Base-by-base conservation (phyloP, 1,140 invertebrate genomes). In the Hyposmocoma kahamanoa region DNA sequence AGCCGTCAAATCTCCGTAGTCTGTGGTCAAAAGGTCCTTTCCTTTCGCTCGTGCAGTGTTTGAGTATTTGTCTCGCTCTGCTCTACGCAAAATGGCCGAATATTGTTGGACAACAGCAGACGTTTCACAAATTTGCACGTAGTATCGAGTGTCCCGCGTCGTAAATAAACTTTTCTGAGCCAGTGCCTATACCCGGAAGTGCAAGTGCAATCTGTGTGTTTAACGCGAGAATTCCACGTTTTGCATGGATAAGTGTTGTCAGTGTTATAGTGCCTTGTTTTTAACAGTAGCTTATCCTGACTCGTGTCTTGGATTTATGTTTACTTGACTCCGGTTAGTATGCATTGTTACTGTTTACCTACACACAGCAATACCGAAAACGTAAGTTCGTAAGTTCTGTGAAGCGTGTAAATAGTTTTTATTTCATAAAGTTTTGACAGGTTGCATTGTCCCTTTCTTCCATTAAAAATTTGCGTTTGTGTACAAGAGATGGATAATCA, bases 221-320 rank as follows among this genome's bases (percentile, higher is more conserved):
- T 59, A 72, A 56, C 32, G 67, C 66, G 65, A 75, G 71, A 53
- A n/a, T n/a, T 66, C 59, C 41, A 67, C 52, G 22, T 58, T 54
- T 49, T 58, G 44, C 57, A 41, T 60, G 56, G 53, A 58, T 65
- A 69, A 59, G 66, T 61, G 73, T 77, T 64, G 60, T 65, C 51
- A 72, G 76, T 81, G 73, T 80, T 75, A 8, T 83, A 74, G 75
- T 80, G 72, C 58, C 68, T 78, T 80, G 75, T 81, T 81, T 78
- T 80, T 61, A 62, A 59, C 59, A 59, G 68, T 72, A 81, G 60
- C 66, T 70, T 56, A 59, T 38, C 58, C 62, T 63, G 62, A 62
- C 62, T 56, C 67, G 56, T 63, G 56, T 75, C 69, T 81, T 81
- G 77, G 77, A 78, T 84, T 75, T 81, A 81, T 84, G 77, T 78